Base-by-base conservation (phyloP, 2,888 invertebrate genomes). In the Scaptomyza reducta region DNA sequence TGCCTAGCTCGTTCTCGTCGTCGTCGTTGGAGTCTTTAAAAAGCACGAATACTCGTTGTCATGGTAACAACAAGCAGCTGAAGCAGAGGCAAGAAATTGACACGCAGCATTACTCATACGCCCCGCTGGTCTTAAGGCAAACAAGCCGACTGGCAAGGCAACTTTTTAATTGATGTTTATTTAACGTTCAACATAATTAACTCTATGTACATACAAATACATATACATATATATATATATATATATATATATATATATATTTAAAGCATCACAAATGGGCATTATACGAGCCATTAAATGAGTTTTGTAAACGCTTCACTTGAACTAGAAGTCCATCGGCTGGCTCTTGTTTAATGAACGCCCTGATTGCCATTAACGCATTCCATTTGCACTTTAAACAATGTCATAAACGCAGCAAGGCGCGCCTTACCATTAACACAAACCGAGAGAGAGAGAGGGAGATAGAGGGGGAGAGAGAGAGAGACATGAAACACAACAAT, bases 121-220 rank as follows among this genome's bases (percentile, higher is more conserved):
- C 65, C 75, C 64, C 56, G 79, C 44, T 57, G 56, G 16, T 51
- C 63, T 40, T 18, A 18, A 40, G 59, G 27, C 41, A 42, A 14
- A 16, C 41, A 31, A 31, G 13, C 33, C 33, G 42, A 4, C 42
- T 3, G 14, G 22, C 50, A n/a, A 33, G 38, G 50, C 67, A 79
- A 77, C 67, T 70, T 84, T 83, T 89, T 89, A 87, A 89, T 83
- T 83, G 86, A 87, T 88, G 89, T 87, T 87, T 78, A 78, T 81
- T 89, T 78, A 87, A 81, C 88, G 89, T 83, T 85, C 86, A 78
- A 70, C 83, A 81, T 83, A 83, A 83, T 83, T 83, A 85, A 82
- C 75, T 89, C 74, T 83, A 77, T 70, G 10, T 35, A 35, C 6
- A 33, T 35, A 35, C n/a, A 31, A 10, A 13, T 13, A 33, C 10